Evolutionary conservation across 2,113 vertebrate species (phyloP).

Genomic region (Pandion haliaetus): DNA sequence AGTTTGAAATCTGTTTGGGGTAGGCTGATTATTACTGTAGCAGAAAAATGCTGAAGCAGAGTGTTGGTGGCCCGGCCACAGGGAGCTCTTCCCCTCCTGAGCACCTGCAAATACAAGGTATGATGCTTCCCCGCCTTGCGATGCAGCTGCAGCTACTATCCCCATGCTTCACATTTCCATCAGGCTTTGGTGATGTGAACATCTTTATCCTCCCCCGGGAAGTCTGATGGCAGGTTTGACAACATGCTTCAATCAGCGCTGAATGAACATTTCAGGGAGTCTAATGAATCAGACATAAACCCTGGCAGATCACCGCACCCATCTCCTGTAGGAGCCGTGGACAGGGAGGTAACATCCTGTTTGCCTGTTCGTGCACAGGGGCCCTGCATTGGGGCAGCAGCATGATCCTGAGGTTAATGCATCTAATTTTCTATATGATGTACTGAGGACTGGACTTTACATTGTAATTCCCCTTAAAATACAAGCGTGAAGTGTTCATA

Average conservation of each 20-base stretch:
- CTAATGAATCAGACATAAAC: not conserved
- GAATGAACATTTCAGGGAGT: not conserved
- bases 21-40: not conserved
- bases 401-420: not conserved
- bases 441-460: not conserved
- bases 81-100: not conserved
- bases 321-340: not conserved
- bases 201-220: not conserved
- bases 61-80: not conserved
- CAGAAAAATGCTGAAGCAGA: not conserved
- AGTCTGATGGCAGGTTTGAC: not conserved
- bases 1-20: not conserved
- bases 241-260: not conserved
- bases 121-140: accelerated
- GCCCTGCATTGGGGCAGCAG: not conserved
- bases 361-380: not conserved
- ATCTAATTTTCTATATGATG: not conserved
- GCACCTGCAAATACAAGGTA: not conserved
- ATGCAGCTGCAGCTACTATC: not conserved
- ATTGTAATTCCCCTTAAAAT: not conserved
- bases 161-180: not conserved
- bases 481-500: not conserved
- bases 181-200: not conserved
- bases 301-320: not conserved
- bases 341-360: not conserved